A percentile compares a stretch with the other conserved stretches of the same genome.
Conservation (phyloP, 2,113 vertebrate species). For the Seriola quinqueradiata region DNA sequence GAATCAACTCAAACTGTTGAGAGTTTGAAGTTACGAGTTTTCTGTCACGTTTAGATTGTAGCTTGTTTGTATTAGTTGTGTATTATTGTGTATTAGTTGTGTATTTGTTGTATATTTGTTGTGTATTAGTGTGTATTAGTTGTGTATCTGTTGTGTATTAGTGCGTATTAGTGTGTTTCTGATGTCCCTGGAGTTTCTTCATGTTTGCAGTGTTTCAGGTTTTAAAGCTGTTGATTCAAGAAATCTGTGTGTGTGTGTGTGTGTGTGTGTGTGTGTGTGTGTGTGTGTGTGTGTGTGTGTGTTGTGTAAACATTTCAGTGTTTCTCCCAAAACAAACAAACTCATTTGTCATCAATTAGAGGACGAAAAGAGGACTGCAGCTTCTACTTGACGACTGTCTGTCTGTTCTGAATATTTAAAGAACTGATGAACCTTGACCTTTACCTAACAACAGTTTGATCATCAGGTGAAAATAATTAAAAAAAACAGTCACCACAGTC, state of each 20-base stretch:
- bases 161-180: neutral
- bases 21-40: no score
- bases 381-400: no score
- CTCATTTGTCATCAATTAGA: slow-evolving; percentile 77
- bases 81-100: neutral
- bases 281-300: slow-evolving; percentile 38
- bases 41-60: no score
- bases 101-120: neutral
- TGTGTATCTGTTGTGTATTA: neutral
- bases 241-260: slow-evolving; percentile 17
- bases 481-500: no score
- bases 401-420: no score
- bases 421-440: no score
- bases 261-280: slow-evolving; percentile 22
- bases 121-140: neutral
- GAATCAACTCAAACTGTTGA: no score
- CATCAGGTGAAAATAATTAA: no score
- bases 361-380: slow-evolving; percentile 15
- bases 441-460: no score
- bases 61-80: no score
- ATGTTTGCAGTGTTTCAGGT: neutral
- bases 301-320: slow-evolving; percentile 64
- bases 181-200: neutral
- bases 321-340: slow-evolving; percentile 80
- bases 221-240: slow-evolving; percentile 22